Conservation (phyloP, 1,140 invertebrate species). For the Mactra quadrangularis region DNA sequence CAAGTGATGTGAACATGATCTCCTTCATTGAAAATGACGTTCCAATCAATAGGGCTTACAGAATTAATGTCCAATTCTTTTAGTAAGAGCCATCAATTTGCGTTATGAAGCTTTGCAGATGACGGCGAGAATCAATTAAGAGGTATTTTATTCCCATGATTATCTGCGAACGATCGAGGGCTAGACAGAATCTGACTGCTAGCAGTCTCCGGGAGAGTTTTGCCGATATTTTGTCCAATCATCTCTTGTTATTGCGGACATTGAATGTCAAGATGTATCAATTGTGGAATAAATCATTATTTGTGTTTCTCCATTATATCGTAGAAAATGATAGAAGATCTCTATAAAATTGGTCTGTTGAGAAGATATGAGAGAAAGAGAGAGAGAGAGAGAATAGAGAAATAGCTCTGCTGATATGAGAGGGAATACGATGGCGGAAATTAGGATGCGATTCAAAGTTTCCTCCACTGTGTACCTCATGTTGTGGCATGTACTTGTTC, state of each 20-base stretch:
- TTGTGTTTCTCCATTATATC: conserved; percentile 42
- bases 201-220: conserved; percentile 27
- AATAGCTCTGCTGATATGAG: too few relatives aligned
- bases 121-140: conserved; percentile 62
- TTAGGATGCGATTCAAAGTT: too few relatives aligned
- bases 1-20: conserved; percentile 28
- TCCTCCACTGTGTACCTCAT: too few relatives aligned
- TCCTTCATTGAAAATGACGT: conserved; percentile 40
- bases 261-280: conserved; percentile 49
- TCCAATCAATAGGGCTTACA: conserved; percentile 32
- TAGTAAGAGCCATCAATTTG: conserved; percentile 62
- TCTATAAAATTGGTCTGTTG: conserved; percentile 11
- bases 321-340: conserved; percentile 28
- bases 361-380: not conserved
- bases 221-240: conserved; percentile 60
- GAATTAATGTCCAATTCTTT: conserved; percentile 61
- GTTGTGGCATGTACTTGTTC: too few relatives aligned
- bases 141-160: conserved; percentile 61
- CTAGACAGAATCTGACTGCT: conserved; percentile 56
- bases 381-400: too few relatives aligned
- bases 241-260: conserved; percentile 48
- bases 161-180: conserved; percentile 53
- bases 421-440: too few relatives aligned
- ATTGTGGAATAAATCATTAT: conserved; percentile 46
- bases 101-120: conserved; percentile 61